These are phyloP conservation scores for Siniperca obscura DNA, from an alignment of 2,797 vertebrate genomes.

Conservation along the genomic window DNA sequence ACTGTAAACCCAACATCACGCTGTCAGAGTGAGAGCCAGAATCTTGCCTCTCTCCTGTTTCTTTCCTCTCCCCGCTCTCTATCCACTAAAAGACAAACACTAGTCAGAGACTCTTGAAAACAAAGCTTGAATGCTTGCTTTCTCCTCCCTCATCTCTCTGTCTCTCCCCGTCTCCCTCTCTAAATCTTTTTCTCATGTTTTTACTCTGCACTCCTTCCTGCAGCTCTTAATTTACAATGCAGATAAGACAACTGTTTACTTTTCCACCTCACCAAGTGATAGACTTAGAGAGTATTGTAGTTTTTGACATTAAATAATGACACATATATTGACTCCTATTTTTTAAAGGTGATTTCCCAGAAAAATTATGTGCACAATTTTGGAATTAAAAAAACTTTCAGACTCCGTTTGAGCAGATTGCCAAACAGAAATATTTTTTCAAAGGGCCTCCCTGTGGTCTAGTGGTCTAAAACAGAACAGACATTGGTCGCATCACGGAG, in stretches of 20 bases:
- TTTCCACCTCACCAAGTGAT: background rate
- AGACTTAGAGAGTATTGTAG: background rate
- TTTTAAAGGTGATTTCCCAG: background rate
- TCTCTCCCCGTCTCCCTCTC: background rate
- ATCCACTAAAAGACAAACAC: constrained; percentile 29
- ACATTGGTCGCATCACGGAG: too few species aligned
- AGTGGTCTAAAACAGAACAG: background rate
- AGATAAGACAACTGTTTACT: background rate
- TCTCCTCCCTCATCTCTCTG: constrained; percentile 7
- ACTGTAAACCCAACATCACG: constrained; percentile 20
- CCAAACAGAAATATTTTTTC: too few species aligned
- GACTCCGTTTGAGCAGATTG: too few species aligned
- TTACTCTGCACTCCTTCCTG: background rate
- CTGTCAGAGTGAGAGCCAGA: constrained; percentile 35
- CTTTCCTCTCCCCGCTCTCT: constrained; percentile 16
- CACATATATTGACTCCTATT: background rate
- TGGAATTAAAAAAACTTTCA: background rate
- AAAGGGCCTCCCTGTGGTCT: background rate
- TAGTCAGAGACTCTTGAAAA: constrained; percentile 17
- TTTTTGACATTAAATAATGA: background rate
- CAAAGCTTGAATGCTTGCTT: constrained; percentile 10
- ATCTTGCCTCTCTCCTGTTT: constrained; percentile 18
- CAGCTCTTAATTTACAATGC: background rate
- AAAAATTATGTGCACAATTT: background rate
- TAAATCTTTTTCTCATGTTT: constrained; percentile 1